These are phyloP conservation scores for Xestia rhomboidea DNA, from an alignment of 2,888 invertebrate genomes.

Conservation along the genomic window DNA sequence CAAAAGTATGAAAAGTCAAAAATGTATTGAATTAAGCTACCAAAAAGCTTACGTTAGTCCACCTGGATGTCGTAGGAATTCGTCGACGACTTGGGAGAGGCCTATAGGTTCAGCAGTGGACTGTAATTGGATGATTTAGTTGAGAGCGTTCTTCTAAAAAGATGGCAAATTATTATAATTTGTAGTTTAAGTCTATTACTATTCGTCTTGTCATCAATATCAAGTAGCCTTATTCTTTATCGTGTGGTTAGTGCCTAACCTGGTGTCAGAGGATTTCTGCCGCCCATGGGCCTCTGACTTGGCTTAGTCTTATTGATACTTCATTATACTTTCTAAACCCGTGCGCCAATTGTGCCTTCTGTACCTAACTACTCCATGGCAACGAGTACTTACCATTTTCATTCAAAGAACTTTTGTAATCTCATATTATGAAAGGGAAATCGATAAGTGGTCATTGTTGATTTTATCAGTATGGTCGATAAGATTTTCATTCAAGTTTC, in stretches of 20 bases:
- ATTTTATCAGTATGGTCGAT: slow-evolving; percentile 45
- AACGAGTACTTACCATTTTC: slow-evolving; percentile 4
- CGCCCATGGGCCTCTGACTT: too few species aligned
- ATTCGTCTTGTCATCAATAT: not conserved
- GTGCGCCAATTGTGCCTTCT: not conserved
- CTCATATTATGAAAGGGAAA: slow-evolving; percentile 44
- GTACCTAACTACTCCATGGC: not conserved
- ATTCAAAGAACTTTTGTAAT: slow-evolving; percentile 44
- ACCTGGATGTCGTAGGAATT: not conserved
- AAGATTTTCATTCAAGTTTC: slow-evolving; percentile 46
- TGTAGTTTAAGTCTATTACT: not conserved
- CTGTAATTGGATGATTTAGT: not conserved
- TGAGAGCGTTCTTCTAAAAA: not conserved
- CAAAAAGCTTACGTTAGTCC: not conserved
- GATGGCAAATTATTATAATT: not conserved
- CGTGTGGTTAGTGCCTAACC: too few species aligned
- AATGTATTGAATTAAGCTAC: not conserved
- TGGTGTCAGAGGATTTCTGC: too few species aligned
- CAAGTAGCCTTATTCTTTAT: too few species aligned
- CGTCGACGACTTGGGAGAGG: not conserved
- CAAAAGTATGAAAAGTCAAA: not conserved
- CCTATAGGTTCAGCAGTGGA: not conserved
- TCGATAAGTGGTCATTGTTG: slow-evolving; percentile 53
- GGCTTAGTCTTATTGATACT: not conserved
- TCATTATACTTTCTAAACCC: not conserved